Evolutionary conservation across 1,140 invertebrate species (phyloP), one percentile per base, ranked within the genome.

Genomic region (Eupristina koningsbergeri): DNA sequence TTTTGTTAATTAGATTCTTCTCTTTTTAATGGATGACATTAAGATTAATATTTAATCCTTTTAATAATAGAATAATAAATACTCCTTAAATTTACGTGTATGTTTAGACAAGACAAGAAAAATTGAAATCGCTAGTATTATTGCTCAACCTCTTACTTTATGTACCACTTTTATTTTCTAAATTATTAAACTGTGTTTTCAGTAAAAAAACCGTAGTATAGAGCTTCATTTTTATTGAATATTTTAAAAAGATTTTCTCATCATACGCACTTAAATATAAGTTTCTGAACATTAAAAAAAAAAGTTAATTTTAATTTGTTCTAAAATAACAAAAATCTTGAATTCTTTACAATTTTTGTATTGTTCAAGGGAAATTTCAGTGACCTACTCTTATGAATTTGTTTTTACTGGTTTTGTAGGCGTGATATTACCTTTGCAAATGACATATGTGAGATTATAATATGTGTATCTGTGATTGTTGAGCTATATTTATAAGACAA

Each of bases 401-500:
- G 31, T 29, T 45, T 58, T 7, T 75, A 47, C 50, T 84, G 78
- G 71, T 80, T 58, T 75, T 80, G 78, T 69, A 84, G 63, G 78
- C 58, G 41, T 67, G 77, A 73, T 58, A 39, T 64, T 84, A 63
- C 58, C 83, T 58, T 76, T 67, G 64, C 71, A 39, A 64, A 84
- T 31, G 78, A 80, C 69, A 80, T 53, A 84, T 75, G 83, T 80
- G 83, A 84, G 83, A 84, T 84, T 84, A 84, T 61, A 84, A 80
- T 84, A 78, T 84, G 78, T 80, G 83, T 84, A 84, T 84, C 77
- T 84, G 83, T 84, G 83, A 84, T 84, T 64, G 69, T 75, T 84
- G 81, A 77, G 50, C 83, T 84, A 80, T 76, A 84, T 67, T 84
- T 80, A 74, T 80, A 80, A 84, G 76, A 64, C 26, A 81, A 80